Evolutionary conservation across 2,113 vertebrate genomes (phyloP).

Genomic region (Antechinus stuartii): DNA sequence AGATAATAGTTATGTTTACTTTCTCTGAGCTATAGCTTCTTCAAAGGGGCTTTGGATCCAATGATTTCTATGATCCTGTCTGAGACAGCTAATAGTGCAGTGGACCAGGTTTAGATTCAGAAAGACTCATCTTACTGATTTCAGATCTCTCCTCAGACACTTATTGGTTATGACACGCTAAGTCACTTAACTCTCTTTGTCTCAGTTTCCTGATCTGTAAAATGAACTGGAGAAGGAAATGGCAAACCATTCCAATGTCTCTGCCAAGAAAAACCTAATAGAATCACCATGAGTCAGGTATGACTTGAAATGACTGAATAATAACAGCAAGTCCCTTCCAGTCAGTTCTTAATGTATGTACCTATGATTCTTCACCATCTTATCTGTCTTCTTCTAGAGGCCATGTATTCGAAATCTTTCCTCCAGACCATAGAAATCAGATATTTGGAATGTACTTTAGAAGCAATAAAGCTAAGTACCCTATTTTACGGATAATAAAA

Average conservation of each 20-base stretch:
- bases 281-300: not conserved
- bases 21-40: not conserved
- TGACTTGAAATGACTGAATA: not conserved
- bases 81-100: not conserved
- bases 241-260: not conserved
- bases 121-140: not conserved
- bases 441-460: not conserved
- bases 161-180: not conserved
- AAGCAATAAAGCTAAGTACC: not conserved
- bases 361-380: not conserved
- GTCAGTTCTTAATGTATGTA: not conserved
- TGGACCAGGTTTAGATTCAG: not conserved
- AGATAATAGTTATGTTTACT: not conserved
- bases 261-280: not conserved
- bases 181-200: not conserved
- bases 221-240: not conserved
- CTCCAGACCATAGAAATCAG: not conserved
- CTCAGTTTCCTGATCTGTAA: not conserved
- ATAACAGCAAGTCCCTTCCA: not conserved
- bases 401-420: not conserved
- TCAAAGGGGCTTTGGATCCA: not conserved
- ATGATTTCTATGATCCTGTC: not conserved
- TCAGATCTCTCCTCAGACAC: not conserved
- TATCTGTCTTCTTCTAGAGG: not conserved
- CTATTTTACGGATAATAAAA: not conserved